Evolutionary conservation across 2,888 invertebrate genomes (phyloP), one percentile per base, ranked within the genome.

Genomic region (Tipula helvola): DNA sequence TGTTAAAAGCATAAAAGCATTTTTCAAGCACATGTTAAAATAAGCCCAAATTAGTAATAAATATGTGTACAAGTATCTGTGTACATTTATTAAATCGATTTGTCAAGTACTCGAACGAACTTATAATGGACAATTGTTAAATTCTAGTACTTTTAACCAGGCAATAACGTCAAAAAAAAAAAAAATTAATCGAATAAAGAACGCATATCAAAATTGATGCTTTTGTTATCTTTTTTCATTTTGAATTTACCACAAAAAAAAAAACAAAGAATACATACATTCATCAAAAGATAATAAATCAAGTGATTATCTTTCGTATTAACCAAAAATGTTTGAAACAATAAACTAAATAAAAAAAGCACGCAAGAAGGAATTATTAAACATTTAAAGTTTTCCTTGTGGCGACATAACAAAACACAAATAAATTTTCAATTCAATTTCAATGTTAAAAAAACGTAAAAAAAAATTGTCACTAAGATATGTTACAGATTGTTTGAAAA

Each of bases 351-450:
- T 4, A 18, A 52, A 16, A 52, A 52, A 52, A 52, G n/a, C 71
- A 28, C 28, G 16, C 16, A 16, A 52, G 52, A 16, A 52, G 71
- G 71, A 71, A 71, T 28, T 71, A 71, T 28, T 71, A 71, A 71
- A 28, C 71, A 71, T 71, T 71, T 71, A 18, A 71, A 71, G 28
- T 71, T 71, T 71, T 39, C 28, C 28, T 71, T 71, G 71, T 71
- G 71, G 71, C 28, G 71, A 71, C 71, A 71, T 28, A 71, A 71
- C 71, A 71, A 71, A 71, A 71, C 71, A 71, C 71, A 71, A 71
- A 71, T 71, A 71, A 71, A 71, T 71, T 71, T 71, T 71, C 71
- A 71, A 71, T 71, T 71, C 71, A 71, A 71, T 71, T 71, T 71
- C 71, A 71, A 71, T 71, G 71, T 71, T 71, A 28, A 28, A 52